These are phyloP conservation scores for Koerneria pararmatus DNA, from an alignment of 2,888 invertebrate genomes.

Conservation along the genomic window DNA sequence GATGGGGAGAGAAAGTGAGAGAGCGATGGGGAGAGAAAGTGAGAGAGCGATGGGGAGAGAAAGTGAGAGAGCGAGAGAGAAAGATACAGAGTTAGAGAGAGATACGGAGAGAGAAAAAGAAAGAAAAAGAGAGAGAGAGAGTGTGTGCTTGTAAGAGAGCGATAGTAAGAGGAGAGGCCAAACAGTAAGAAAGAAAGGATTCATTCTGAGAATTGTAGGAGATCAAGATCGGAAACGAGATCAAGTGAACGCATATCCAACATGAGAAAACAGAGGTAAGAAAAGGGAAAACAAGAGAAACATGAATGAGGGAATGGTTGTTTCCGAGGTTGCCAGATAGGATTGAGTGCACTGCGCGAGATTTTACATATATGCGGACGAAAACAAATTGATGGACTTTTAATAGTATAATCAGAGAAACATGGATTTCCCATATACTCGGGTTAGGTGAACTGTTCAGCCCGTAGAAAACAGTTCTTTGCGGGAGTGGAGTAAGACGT, in stretches of 20 bases:
- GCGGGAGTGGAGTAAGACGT: too few species aligned
- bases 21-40: conserved; percentile 4
- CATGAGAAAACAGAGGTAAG: not conserved
- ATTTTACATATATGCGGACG: too few species aligned
- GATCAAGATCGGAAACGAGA: not conserved
- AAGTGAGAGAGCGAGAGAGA: not conserved
- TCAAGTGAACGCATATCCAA: not conserved
- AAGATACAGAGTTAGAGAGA: not conserved
- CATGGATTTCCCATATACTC: too few species aligned
- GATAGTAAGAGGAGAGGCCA: conserved; percentile 7
- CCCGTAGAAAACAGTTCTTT: too few species aligned
- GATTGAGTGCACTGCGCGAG: too few species aligned
- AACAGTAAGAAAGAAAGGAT: not conserved
- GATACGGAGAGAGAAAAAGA: not conserved
- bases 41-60: conserved; percentile 6
- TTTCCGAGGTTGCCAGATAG: too few species aligned
- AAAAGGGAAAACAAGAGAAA: not conserved
- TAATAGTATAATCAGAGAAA: too few species aligned
- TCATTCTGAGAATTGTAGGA: not conserved
- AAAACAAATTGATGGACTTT: too few species aligned
- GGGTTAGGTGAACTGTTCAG: too few species aligned
- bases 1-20: not conserved
- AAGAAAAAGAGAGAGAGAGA: conserved; percentile 13
- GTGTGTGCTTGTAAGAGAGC: too few species aligned
- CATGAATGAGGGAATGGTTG: too few species aligned